These are phyloP conservation scores for Lepus oiostolus DNA, from an alignment of 2,797 vertebrate genomes.

Conservation along the genomic window DNA sequence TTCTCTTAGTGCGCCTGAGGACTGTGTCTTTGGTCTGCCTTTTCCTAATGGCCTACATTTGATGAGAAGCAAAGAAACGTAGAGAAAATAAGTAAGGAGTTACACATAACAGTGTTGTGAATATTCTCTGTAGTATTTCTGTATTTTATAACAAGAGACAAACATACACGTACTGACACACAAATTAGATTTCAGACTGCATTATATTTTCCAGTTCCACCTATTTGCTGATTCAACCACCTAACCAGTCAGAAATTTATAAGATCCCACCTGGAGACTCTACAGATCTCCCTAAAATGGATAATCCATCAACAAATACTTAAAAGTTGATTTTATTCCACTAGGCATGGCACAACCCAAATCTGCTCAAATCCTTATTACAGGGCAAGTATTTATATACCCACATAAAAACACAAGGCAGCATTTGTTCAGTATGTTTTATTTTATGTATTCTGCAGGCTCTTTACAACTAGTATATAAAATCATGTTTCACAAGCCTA, in stretches of 20 bases:
- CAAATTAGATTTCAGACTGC: not conserved
- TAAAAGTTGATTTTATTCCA: conserved; percentile 15
- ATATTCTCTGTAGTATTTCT: not conserved
- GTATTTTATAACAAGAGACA: not conserved
- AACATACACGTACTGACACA: not conserved
- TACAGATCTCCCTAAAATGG: not conserved
- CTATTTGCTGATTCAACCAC: not conserved
- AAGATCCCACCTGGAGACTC: not conserved
- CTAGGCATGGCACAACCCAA: not conserved
- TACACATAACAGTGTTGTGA: not conserved
- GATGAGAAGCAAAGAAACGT: conserved; percentile 32
- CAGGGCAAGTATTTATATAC: not conserved
- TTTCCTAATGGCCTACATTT: conserved; percentile 58
- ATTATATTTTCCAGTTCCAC: not conserved
- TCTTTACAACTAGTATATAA: not conserved
- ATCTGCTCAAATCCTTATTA: not conserved
- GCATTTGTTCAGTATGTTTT: not conserved
- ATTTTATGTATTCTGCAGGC: not conserved
- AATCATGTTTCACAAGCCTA: not conserved
- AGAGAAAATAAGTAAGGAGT: not conserved
- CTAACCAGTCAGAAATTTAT: conserved; percentile 1
- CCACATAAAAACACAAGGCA: not conserved
- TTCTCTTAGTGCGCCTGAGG: conserved; percentile 92
- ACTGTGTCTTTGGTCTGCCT: conserved; percentile 79
- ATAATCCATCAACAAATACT: conserved; percentile 45